Percentiles rank a stretch among this genome's conserved stretches.
These are phyloP conservation scores for Callosobruchus maculatus DNA, from an alignment of 2,888 invertebrate genomes.

Conservation along the genomic window DNA sequence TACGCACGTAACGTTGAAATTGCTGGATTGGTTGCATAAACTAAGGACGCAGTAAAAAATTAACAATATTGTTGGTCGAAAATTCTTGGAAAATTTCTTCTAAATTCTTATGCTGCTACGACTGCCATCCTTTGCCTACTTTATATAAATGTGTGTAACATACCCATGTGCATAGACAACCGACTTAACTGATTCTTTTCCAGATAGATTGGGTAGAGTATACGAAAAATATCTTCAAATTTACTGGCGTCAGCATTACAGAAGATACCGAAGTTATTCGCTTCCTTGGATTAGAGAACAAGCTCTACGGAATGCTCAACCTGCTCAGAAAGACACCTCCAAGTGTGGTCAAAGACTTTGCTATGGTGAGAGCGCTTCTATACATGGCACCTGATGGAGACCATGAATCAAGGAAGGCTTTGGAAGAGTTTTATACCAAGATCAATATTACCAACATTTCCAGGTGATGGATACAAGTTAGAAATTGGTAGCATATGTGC, in stretches of 20 bases:
- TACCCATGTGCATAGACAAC: background rate
- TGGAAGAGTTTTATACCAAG: conserved; percentile 36
- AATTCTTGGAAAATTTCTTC: too few species aligned
- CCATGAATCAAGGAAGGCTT: conserved; percentile 33
- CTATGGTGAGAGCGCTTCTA: conserved; percentile 40
- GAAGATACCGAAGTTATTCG: conserved; percentile 31
- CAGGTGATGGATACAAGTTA: background rate
- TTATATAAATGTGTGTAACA: too few species aligned
- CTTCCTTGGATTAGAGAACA: conserved; percentile 12
- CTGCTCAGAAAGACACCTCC: conserved; percentile 36
- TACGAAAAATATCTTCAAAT: conserved; percentile 34
- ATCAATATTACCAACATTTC: conserved; percentile 16
- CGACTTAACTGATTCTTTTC: conserved; percentile 13
- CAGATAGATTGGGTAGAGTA: conserved; percentile 46
- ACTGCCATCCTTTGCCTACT: too few species aligned
- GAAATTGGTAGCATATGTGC: too few species aligned
- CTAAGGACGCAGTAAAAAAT: too few species aligned
- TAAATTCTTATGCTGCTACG: too few species aligned
- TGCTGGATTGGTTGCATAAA: too few species aligned
- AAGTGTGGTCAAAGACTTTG: conserved; percentile 41
- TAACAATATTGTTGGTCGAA: too few species aligned
- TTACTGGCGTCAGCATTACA: conserved; percentile 34
- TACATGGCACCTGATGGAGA: conserved; percentile 44
- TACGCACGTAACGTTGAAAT: too few species aligned
- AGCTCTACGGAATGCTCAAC: conserved; percentile 39